Conservation (phyloP, 2,113 vertebrate genomes). For the Sarotherodon lohbergeri region DNA sequence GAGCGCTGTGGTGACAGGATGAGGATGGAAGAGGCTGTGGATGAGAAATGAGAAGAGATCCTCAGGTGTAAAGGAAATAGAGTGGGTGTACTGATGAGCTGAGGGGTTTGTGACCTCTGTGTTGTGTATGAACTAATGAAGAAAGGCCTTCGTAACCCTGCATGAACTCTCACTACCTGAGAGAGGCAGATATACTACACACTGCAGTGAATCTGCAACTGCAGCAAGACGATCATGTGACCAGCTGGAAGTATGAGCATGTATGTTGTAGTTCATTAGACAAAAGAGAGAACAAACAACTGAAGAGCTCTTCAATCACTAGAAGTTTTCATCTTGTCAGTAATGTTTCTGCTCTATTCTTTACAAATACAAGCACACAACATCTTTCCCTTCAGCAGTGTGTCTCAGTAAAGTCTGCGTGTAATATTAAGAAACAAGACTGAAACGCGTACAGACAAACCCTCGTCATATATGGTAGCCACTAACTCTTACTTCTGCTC, state of each 20-base stretch:
- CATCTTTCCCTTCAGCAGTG: not conserved
- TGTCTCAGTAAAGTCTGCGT: not conserved
- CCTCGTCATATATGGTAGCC: not conserved
- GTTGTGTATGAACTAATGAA: conserved; percentile 45
- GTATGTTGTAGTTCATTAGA: not conserved
- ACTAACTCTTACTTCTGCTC: not conserved
- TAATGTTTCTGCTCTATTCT: not conserved
- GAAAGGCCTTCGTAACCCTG: conserved; percentile 18
- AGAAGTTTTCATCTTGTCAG: not conserved
- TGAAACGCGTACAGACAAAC: not conserved
- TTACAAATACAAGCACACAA: not conserved
- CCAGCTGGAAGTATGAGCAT: not conserved
- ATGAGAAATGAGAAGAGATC: not conserved
- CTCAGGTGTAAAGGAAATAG: conserved; percentile 9
- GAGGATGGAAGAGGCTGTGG: not conserved
- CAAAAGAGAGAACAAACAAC: not conserved
- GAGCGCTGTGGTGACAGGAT: not conserved
- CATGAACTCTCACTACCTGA: not conserved
- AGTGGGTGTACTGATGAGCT: conserved; percentile 30
- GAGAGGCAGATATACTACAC: not conserved
- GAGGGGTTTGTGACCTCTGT: conserved; percentile 33
- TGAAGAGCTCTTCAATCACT: not conserved
- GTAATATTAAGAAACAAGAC: not conserved
- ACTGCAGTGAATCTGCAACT: not conserved
- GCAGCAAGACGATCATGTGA: not conserved